Base-by-base conservation (phyloP, 2,888 invertebrate genomes). In the Matsumyia berberina region DNA sequence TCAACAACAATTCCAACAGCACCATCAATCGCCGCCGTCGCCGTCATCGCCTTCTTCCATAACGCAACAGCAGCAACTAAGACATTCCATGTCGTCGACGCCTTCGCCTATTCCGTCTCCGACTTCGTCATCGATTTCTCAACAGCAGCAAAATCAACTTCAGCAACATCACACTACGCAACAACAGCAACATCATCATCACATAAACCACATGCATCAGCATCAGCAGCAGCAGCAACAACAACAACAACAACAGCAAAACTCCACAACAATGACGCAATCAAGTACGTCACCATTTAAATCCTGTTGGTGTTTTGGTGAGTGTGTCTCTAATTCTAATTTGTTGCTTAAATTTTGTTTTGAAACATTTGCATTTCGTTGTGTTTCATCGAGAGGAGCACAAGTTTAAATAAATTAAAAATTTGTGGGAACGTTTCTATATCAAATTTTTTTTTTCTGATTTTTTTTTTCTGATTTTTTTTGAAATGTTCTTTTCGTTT, bases 221-320 rank as follows among this genome's bases (percentile, higher is more conserved):
- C 87, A 82, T 4, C 88, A 88, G 11, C 88, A 87, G n/a, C 87
- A 86, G 5, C 88, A 88, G 19, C 87, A 86, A 11, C 88, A 88
- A 0, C 88, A 88, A 6, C 88, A 87, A 0, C 88, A 88, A 8
- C 88, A 88, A 86, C 86, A 87, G 85, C 87, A 76, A 78, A 83
- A 78, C 67, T 78, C 83, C 24, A 76, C 85, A 85, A 74, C 85
- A 64, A 85, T 85, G 79, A 86, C 86, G 80, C 83, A 86, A 81
- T 81, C 86, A 49, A 80, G 80, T 70, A 88, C 89, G 87, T 89
- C 91, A 66, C 87, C 89, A 53, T 88, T 87, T 64, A 89, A 89
- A 86, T 90, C 92, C 89, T 91, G 91, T 89, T 91, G 91, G 91
- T 92, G 91, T 90, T 90, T 91, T 90, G 92, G 92, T 92, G 91